Percentiles rank a stretch among this genome's conserved stretches.
These are phyloP conservation scores for Escarpia spicata DNA, from an alignment of 2,888 invertebrate species.

Conservation along the genomic window DNA sequence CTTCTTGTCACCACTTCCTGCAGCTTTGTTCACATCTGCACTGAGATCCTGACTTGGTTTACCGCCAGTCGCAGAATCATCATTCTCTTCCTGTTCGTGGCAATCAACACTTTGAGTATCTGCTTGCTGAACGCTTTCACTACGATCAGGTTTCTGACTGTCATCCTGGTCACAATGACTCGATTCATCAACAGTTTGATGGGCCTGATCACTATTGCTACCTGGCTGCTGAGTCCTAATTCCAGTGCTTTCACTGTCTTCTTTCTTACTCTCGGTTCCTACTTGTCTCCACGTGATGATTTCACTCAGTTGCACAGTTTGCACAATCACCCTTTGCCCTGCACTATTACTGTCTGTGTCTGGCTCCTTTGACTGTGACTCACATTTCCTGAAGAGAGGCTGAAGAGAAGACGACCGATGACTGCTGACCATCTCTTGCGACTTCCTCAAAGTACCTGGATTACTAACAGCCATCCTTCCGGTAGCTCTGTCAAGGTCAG, in stretches of 20 bases:
- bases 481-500: background rate
- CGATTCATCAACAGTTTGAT: background rate
- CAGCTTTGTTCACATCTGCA: background rate
- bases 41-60: background rate
- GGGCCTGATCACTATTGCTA: too few relatives aligned
- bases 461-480: background rate
- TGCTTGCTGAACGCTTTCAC: background rate
- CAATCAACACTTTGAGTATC: background rate
- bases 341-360: background rate
- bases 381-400: background rate
- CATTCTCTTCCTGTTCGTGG: background rate
- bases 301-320: slow-evolving; percentile 13
- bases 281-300: background rate
- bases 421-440: background rate
- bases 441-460: background rate
- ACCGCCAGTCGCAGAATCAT: background rate
- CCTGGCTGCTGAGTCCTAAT: background rate
- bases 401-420: background rate
- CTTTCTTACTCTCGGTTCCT: background rate
- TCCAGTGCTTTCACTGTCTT: background rate
- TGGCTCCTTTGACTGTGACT: background rate
- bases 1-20: background rate
- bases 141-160: background rate
- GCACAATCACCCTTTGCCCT: background rate
- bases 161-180: background rate